phyloP scores from a whole-genome alignment of 2,797 vertebrate species.

The Tokudaia tokunoshimensis region DNA sequence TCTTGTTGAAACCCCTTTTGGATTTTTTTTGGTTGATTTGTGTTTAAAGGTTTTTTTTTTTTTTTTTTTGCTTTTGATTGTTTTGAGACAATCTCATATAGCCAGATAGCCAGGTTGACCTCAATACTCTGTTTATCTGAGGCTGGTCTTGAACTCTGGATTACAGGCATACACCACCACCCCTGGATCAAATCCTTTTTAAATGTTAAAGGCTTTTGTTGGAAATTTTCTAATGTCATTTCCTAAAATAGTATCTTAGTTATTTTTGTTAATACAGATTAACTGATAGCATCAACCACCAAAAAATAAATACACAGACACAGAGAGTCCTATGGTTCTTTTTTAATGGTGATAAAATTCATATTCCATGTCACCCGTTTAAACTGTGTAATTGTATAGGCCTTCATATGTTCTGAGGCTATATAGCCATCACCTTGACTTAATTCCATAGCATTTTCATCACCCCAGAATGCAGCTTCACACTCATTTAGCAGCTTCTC shows the following conservation, averaged over 20 bases:
- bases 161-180: not conserved
- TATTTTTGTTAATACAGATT: slow-evolving; percentile 26
- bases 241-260: slow-evolving; percentile 13
- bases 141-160: not conserved
- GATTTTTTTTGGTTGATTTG: not conserved
- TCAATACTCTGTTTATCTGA: not conserved
- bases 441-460: slow-evolving; percentile 59
- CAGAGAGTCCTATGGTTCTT: not conserved
- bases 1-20: not conserved
- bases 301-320: not conserved
- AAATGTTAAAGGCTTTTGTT: slow-evolving; percentile 43
- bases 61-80: not conserved
- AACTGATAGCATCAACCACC: not conserved
- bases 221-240: slow-evolving; percentile 36
- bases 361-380: slow-evolving; percentile 15
- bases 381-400: slow-evolving; percentile 14
- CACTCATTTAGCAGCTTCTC: not conserved
- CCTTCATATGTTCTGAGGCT: slow-evolving; percentile 31
- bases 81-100: not conserved
- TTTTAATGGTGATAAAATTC: slow-evolving; percentile 48
- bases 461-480: not conserved
- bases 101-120: not conserved
- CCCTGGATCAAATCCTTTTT: not conserved
- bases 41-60: not conserved
- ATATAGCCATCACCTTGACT: not conserved